Evolutionary conservation across 2,113 vertebrate genomes (phyloP), one percentile per base, ranked within the genome.

Genomic region (Platichthys stellatus): DNA sequence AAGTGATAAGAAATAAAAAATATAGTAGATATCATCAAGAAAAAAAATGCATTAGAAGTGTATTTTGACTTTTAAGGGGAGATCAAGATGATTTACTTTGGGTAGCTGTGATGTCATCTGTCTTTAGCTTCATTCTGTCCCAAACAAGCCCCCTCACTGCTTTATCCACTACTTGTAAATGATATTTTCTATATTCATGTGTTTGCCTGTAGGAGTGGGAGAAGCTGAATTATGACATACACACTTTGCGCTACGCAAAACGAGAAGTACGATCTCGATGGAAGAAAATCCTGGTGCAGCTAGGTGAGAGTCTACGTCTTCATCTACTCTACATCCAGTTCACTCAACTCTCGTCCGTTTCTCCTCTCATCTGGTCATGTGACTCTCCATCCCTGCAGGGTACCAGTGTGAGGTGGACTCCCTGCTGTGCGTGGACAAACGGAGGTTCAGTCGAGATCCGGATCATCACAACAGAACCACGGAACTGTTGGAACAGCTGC

Each of bases 171-270:
- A 31, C 31, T 31, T 28, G 4, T 5, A 28, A 5, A 7, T 31
- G 31, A 31, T 31, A 31, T 31, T 31, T 31, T 31, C 31, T 31
- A 31, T 31, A 31, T 51, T 20, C 40, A 17, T 18, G 47, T 80
- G 21, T 76, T 58, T 80, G 11, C 51, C 45, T 69, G 1, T 38
- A 98, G 97, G 96, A 97, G 74, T 98, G 97, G 97, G 97, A 98
- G 76, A 97, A 97, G 90, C 94, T 98, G 86, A 98, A 97, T 85
- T 97, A 96, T 26, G 96, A 98, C 74, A 98, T 98, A 72, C 93
- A 97, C 40, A 91, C 92, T 0, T 82, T 98, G 72, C 87, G 95
- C 53, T 96, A 95, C 74, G 82, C 94, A 45, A 91, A 93, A 60
- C 94, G 95, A 72, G 95, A 97, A 87, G 95, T 98, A 74, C 91